Base-by-base conservation (phyloP, 2,797 vertebrate genomes). In the Chrysocyon brachyurus region DNA sequence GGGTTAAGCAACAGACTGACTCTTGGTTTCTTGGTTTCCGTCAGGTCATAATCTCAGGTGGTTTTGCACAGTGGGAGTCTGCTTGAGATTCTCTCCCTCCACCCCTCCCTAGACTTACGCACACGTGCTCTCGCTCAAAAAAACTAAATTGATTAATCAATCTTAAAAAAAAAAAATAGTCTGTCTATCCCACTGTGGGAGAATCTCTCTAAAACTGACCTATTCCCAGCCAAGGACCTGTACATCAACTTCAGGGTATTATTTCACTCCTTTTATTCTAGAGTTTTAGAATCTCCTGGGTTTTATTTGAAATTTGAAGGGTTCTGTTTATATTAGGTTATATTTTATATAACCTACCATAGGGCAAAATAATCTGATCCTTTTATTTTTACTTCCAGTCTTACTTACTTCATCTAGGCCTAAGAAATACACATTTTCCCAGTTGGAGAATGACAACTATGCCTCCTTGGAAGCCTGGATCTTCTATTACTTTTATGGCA, bases 301-400 rank as follows among this genome's bases (percentile, higher is more conserved):
- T n/a, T 89, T 94, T 59, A 49, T 79, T 87, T 97, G 84, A 88
- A 90, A 85, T 73, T 31, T 68, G 49, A 93, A 97, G 52, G n/a
- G 21, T 72, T 91, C 14, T 90, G 63, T 52, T 94, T 94, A 7
- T 46, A 46, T 46, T 46, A 46, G 40, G 40, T 46, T 46, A 28
- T 78, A n/a, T 77, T 96, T 82, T 70, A 54, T 84, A 26, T 90
- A 83, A 97, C 77, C 26, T 9, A 83, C 24, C 63, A 78, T 16
- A 46, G 31, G 81, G 14, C 83, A 96, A 94, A 97, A 88, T 88
- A 78, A 97, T 94, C 36, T 77, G 64, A 85, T 52, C 16, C 52
- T 90, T 95, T 54, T 63, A 5, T 66, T 87, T 95, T 96, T 87
- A 93, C 72, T 90, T 94, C 56, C 10, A 85, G 57, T 31, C 12